Conservation (phyloP, 2,888 invertebrate species). For the Machimus atricapillus region DNA sequence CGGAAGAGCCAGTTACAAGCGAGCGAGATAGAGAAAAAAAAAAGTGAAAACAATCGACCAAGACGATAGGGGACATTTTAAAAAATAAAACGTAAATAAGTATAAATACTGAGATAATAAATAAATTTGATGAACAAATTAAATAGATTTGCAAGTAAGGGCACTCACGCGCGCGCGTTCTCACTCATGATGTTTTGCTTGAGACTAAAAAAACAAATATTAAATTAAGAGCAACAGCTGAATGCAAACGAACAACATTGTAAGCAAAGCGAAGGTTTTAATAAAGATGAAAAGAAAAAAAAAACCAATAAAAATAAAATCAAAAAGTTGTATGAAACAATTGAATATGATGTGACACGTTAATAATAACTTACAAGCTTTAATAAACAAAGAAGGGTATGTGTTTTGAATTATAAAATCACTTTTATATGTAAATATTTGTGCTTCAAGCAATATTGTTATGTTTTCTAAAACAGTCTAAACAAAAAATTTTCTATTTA, state of each 20-base stretch:
- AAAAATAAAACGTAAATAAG: background rate
- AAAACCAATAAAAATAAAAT: background rate
- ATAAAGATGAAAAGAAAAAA: background rate
- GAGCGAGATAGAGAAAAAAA: constrained; percentile 14
- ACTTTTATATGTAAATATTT: constrained; percentile 31
- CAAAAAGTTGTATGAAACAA: background rate
- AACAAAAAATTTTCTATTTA: constrained; percentile 14
- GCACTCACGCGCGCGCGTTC: constrained; percentile 42
- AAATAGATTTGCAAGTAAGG: constrained; percentile 3
- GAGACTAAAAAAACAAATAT: constrained; percentile 13
- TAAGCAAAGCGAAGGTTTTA: background rate
- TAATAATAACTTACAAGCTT: constrained; percentile 29
- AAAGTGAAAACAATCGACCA: constrained; percentile 23
- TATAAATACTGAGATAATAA: background rate
- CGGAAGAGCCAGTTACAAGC: background rate
- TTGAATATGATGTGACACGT: constrained; percentile 9
- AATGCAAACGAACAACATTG: constrained; percentile 5
- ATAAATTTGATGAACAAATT: background rate
- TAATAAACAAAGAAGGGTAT: constrained; percentile 24
- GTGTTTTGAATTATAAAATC: constrained; percentile 18
- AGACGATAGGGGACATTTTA: background rate
- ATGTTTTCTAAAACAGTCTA: background rate
- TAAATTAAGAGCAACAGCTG: constrained; percentile 12
- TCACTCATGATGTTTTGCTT: constrained; percentile 43
- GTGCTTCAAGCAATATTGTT: constrained; percentile 35